Evolutionary conservation across 2,113 vertebrate species (phyloP).

Genomic region (Hemichromis elongatus): DNA sequence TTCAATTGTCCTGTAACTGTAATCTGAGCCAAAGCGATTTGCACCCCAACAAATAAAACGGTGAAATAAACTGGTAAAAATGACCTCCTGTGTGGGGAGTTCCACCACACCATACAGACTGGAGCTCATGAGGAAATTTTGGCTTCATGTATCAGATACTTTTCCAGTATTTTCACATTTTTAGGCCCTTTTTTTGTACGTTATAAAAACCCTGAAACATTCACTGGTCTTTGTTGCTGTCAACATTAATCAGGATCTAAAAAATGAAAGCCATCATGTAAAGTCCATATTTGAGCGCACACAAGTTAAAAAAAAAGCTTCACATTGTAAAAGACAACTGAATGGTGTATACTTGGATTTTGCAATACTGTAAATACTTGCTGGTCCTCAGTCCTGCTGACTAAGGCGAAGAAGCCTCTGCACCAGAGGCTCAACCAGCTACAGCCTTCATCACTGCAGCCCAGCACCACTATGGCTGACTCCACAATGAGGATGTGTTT

Average conservation of each 20-base stretch:
- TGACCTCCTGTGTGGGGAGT: no score
- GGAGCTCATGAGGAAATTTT: no score
- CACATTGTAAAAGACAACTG: no score
- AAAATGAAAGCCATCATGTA: background rate
- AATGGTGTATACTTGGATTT: no score
- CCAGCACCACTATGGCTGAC: background rate
- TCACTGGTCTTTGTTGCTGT: background rate
- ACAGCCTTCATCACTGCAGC: background rate
- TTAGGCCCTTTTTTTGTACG: background rate
- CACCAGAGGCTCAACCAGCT: rapidly evolving
- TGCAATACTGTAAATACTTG: background rate
- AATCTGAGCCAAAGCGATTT: no score
- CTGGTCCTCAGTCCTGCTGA: background rate
- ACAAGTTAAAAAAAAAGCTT: background rate
- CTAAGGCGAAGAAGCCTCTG: background rate
- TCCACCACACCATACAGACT: no score
- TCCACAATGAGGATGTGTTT: background rate
- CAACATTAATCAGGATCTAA: background rate
- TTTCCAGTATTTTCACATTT: no score
- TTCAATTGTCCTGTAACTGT: no score
- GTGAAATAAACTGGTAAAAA: no score
- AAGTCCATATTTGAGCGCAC: background rate
- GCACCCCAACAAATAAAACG: no score
- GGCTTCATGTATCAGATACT: no score
- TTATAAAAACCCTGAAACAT: background rate